Base-by-base conservation (phyloP, 2,113 vertebrate species). In the Centropus unirufus region DNA sequence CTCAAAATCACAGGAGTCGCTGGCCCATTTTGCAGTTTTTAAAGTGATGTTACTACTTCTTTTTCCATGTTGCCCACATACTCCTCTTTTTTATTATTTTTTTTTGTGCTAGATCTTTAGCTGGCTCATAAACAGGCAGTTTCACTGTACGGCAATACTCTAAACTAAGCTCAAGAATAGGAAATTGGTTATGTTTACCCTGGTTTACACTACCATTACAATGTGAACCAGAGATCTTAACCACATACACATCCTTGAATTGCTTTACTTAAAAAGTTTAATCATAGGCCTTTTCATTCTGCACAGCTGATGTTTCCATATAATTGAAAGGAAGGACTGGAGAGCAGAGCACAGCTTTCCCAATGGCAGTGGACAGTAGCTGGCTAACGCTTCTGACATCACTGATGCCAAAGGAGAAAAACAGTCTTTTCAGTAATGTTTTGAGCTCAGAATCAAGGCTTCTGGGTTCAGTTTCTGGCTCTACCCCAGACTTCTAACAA, bases 241-340 rank as follows among this genome's bases (percentile, higher is more conserved):
- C 96, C 94, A 84, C 90, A 96, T 52, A 73, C 29, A 42, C 94
- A 82, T 80, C 93, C 94, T 96, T 74, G 96, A 95, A 97, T 93
- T 96, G 90, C 96, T 95, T 93, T 86, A 91, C 88, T 97, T 97
- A 94, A 79, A 84, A 96, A 92, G 58, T 89, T 90, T 70, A 68
- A 92, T 97, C 93, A 89, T 66, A 94, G 83, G 36, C 67, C 26
- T 42, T 87, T 90, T 94, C 58, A 90, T 95, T 57, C 70, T 77
- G 83, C 57, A 57, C 27, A 79, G 47, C 83, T 80, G 90, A 93
- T 72, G 89, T 94, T 95, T 95, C 81, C 55, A 29, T 73, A 39
- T 74, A 73, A 49, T 73, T 83, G 47, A 69, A 70, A 74, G 68
- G 58, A 92, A 68, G 87, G 61, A 49, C 66, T 74, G 36, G 74